Evolutionary conservation across 2,113 vertebrate species (phyloP).

Genomic region (Balaenoptera acutorostrata): DNA sequence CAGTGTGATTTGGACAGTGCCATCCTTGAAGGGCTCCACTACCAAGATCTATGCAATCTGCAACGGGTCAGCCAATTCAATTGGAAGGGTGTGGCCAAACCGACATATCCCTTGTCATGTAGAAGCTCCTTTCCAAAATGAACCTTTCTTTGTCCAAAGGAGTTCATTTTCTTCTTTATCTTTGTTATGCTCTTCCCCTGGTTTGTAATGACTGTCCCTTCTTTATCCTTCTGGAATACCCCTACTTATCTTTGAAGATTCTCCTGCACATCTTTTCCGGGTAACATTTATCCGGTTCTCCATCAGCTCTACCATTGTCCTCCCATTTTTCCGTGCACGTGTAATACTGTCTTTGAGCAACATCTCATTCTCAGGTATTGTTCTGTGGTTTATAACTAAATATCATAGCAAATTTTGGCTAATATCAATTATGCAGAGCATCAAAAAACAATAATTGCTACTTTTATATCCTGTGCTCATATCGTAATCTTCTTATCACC

Average conservation of each 20-base stretch:
- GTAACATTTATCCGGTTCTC: not conserved
- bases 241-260: not conserved
- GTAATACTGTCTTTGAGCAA: not conserved
- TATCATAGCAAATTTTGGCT: not conserved
- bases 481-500: not conserved
- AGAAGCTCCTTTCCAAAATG: not conserved
- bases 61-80: fast-evolving
- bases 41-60: not conserved
- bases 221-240: not conserved
- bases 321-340: not conserved
- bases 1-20: not conserved
- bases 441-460: not conserved
- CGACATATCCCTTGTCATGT: not conserved
- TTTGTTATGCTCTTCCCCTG: not conserved
- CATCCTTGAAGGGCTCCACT: not conserved
- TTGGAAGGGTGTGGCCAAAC: not conserved
- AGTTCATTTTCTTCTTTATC: not conserved
- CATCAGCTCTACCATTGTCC: not conserved
- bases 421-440: not conserved
- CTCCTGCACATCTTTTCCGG: not conserved
- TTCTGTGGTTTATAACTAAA: not conserved
- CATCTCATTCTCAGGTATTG: not conserved
- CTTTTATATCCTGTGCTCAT: too few relatives aligned
- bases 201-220: not conserved
- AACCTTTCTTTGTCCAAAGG: not conserved